Percentiles rank a stretch among this genome's conserved stretches.
Evolutionary conservation across 1,140 invertebrate genomes (phyloP).

Genomic region (Ceratoteleas bidentatus): DNA sequence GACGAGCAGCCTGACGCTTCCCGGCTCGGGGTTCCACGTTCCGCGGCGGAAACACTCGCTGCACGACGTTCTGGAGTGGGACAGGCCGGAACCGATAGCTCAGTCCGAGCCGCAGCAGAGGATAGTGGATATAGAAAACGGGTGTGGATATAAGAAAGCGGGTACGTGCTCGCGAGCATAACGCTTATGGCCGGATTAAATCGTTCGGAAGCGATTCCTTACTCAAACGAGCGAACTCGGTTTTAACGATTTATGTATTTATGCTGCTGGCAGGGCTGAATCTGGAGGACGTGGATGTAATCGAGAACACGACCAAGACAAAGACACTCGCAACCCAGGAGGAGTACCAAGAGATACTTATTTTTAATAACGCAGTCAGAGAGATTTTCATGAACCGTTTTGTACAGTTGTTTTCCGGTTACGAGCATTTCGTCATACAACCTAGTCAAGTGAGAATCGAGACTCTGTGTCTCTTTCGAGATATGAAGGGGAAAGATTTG

Average conservation of each 20-base stretch:
- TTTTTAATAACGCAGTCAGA: constrained; percentile 95
- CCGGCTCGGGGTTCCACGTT: constrained; percentile 79
- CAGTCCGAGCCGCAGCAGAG: constrained; percentile 88
- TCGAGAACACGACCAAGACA: constrained; percentile 82
- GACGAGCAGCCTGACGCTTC: constrained; percentile 82
- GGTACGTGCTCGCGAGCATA: too few relatives aligned
- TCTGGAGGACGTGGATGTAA: constrained; percentile 83
- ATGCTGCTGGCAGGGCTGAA: constrained; percentile 80
- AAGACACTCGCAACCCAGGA: constrained; percentile 85
- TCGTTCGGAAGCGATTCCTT: neutral
- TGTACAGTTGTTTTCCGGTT: constrained; percentile 96
- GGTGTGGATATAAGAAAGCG: constrained; percentile 77
- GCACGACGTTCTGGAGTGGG: constrained; percentile 88
- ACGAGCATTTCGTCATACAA: constrained; percentile 98
- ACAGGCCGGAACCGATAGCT: constrained; percentile 83
- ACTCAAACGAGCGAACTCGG: too few relatives aligned
- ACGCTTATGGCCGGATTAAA: neutral
- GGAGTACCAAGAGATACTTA: constrained; percentile 91
- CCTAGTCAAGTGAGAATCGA: constrained; percentile 87
- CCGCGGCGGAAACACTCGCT: constrained; percentile 87
- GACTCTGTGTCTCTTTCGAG: too few relatives aligned
- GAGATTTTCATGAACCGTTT: constrained; percentile 98
- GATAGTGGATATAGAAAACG: constrained; percentile 89
- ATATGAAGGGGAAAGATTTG: neutral
- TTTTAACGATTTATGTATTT: neutral